A percentile compares a stretch with the other conserved stretches of the same genome.
Evolutionary conservation across 2,888 invertebrate genomes (phyloP).

Genomic region (Agrypnus murinus): DNA sequence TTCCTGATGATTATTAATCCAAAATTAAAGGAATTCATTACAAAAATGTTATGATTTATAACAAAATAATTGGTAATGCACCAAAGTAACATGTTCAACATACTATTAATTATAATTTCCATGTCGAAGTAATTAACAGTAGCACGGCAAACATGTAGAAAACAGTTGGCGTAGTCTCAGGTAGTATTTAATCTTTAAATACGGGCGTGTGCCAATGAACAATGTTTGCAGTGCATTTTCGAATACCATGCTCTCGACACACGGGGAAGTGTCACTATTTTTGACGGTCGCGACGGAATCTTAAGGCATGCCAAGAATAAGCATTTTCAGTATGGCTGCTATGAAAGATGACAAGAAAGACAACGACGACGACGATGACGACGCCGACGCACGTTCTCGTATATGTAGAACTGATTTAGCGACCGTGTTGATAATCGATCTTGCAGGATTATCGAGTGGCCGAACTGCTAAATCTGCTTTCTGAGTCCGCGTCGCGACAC

Average conservation of each 20-base stretch:
- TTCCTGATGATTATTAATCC: too few species aligned
- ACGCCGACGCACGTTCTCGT: slow-evolving; percentile 35
- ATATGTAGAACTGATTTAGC: slow-evolving; percentile 38
- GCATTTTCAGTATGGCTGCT: slow-evolving; percentile 41
- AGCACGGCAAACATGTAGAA: not conserved
- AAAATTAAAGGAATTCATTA: too few species aligned
- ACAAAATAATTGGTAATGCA: too few species aligned
- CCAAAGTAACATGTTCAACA: too few species aligned
- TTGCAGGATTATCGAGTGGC: slow-evolving; percentile 48
- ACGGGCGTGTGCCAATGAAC: slow-evolving; percentile 5
- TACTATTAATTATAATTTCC: not conserved
- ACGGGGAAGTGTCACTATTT: slow-evolving; percentile 69
- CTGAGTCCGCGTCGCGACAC: slow-evolving; percentile 50
- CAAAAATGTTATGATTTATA: too few species aligned
- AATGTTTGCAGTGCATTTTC: slow-evolving; percentile 17
- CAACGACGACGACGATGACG: slow-evolving; percentile 44
- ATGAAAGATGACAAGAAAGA: slow-evolving; percentile 36
- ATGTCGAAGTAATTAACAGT: slow-evolving; percentile 8
- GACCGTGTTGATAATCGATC: slow-evolving; percentile 48
- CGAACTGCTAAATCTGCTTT: slow-evolving; percentile 52
- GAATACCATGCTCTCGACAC: slow-evolving; percentile 5
- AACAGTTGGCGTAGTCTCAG: slow-evolving; percentile 18
- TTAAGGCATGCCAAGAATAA: slow-evolving; percentile 55
- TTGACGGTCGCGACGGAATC: slow-evolving; percentile 67
- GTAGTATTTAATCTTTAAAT: slow-evolving; percentile 6